Evolutionary conservation across 2,888 invertebrate genomes (phyloP).

Genomic region (Parapristionchus giblindavisi): DNA sequence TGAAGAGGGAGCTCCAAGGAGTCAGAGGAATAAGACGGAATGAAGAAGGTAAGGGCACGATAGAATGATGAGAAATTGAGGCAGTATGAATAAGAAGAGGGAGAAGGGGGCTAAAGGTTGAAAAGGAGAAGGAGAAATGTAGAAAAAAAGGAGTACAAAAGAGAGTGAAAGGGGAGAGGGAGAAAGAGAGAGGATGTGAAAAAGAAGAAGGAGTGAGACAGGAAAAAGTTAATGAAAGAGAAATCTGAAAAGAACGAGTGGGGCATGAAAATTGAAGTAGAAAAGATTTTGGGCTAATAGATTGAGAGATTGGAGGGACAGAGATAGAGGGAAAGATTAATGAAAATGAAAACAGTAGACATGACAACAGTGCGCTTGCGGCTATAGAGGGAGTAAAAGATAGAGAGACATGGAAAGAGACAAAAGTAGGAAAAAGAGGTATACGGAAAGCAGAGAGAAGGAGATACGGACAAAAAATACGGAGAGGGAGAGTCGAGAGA

Average conservation of each 20-base stretch:
- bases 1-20: too few relatives aligned
- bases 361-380: not conserved
- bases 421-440: not conserved
- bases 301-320: not conserved
- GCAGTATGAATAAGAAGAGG: too few relatives aligned
- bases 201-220: slow-evolving; percentile 3
- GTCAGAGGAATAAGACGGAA: too few relatives aligned
- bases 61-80: not conserved
- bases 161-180: not conserved
- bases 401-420: not conserved
- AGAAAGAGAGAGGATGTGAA: slow-evolving; percentile 11
- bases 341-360: not conserved
- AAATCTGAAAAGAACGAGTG: not conserved
- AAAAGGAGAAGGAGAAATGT: slow-evolving; percentile 11
- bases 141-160: not conserved
- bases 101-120: not conserved
- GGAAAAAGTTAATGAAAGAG: not conserved
- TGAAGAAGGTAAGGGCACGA: too few relatives aligned
- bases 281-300: too few relatives aligned
- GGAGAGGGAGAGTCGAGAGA: not conserved
- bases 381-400: not conserved
- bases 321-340: not conserved
- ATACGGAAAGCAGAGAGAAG: not conserved
- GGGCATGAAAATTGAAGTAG: not conserved
- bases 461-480: not conserved